These are phyloP conservation scores for Rhingia rostrata DNA, from an alignment of 2,888 invertebrate genomes.

Conservation along the genomic window DNA sequence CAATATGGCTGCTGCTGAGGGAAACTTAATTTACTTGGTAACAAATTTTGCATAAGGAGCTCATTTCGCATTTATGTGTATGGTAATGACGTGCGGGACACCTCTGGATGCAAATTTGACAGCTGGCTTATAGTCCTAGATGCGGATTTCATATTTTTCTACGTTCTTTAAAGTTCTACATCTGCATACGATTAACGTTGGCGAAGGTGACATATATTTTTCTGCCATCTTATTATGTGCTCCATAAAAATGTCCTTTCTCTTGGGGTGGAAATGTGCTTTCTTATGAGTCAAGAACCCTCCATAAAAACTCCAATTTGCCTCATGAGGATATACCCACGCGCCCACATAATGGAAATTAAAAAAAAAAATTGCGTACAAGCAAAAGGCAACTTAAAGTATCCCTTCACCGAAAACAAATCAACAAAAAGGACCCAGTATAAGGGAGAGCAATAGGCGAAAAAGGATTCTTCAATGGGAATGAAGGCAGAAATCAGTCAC, in stretches of 20 bases:
- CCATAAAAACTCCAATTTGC: conserved; percentile 7
- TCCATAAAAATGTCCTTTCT: conserved; percentile 2
- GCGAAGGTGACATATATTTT: conserved; percentile 32
- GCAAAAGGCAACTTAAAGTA: conserved; percentile 40
- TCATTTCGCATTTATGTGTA: conserved; percentile 56
- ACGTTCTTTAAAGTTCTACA: conserved; percentile 20
- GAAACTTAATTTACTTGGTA: conserved; percentile 64
- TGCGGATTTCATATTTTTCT: conserved; percentile 12
- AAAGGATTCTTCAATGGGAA: conserved; percentile 34
- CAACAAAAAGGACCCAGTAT: conserved; percentile 44
- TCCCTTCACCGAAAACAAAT: conserved; percentile 41
- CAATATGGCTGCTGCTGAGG: neutral
- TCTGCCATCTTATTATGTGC: neutral
- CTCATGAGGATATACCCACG: neutral
- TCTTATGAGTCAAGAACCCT: conserved; percentile 3
- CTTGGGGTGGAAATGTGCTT: neutral
- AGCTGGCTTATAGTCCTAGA: conserved; percentile 47
- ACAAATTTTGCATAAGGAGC: conserved; percentile 46
- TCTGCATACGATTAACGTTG: conserved; percentile 47
- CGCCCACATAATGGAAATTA: conserved; percentile 47
- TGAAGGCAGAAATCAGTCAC: conserved; percentile 64
- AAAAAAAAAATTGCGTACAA: neutral
- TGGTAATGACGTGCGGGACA: conserved; percentile 44
- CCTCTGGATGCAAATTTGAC: conserved; percentile 34
- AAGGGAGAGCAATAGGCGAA: neutral